Percentiles rank a stretch among this genome's conserved stretches.
Conservation (phyloP, 2,888 invertebrate genomes). For the Lydus trimaculatus region DNA sequence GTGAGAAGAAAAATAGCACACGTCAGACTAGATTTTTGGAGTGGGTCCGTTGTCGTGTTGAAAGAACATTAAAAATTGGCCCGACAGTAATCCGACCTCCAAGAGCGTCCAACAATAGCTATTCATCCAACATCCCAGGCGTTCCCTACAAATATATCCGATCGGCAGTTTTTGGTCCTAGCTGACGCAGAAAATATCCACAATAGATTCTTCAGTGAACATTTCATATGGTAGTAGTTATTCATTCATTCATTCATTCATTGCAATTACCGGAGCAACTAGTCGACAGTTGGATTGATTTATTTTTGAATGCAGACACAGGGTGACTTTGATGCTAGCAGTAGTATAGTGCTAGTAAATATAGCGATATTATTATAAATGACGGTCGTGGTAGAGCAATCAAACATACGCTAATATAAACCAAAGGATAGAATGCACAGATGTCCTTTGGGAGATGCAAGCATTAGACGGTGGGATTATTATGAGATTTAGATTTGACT, state of each 20-base stretch:
- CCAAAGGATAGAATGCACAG: constrained; percentile 28
- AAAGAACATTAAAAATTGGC: constrained; percentile 35
- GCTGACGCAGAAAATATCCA: constrained; percentile 33
- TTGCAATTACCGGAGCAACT: constrained; percentile 25
- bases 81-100: constrained; percentile 32
- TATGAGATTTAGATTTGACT: constrained; percentile 26
- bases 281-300: constrained; percentile 31
- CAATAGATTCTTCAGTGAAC: constrained; percentile 22
- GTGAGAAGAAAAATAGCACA: constrained; percentile 9
- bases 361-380: constrained; percentile 18
- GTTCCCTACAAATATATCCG: constrained; percentile 29
- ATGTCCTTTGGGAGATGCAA: constrained; percentile 32
- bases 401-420: constrained; percentile 9
- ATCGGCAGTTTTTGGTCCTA: constrained; percentile 24
- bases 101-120: constrained; percentile 27
- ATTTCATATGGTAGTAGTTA: constrained; percentile 28
- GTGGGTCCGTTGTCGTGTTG: constrained; percentile 12
- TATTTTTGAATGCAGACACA: constrained; percentile 12
- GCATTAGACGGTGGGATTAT: constrained; percentile 30
- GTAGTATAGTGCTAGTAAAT: not conserved
- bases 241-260: no score
- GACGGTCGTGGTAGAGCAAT: constrained; percentile 16
- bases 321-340: constrained; percentile 22
- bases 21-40: constrained; percentile 17
- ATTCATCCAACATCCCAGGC: constrained; percentile 21